phyloP scores from a whole-genome alignment of 2,888 invertebrate genomes.

The Cerastis rubricosa region DNA sequence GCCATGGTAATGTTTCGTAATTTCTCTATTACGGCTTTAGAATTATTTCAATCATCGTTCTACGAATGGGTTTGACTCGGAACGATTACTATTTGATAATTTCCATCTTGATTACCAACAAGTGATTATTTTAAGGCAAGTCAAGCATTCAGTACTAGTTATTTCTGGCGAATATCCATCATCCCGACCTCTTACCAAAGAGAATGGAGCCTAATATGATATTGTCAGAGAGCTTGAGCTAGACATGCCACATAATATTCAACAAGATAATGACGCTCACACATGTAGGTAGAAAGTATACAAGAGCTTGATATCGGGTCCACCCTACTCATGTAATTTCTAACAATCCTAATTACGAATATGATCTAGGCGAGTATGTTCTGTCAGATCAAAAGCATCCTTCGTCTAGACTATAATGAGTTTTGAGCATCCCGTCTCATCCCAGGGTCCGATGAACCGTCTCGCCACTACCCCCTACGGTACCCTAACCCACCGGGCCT shows the following conservation, averaged over 20 bases:
- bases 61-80: conserved; percentile 17
- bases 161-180: conserved; percentile 14
- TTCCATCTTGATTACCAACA: conserved; percentile 3
- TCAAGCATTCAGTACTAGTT: neutral
- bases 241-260: conserved; percentile 11
- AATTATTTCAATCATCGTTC: conserved; percentile 11
- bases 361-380: conserved; percentile 39
- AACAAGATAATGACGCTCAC: conserved; percentile 20
- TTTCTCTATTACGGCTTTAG: conserved; percentile 6
- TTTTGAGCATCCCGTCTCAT: conserved; percentile 69
- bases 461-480: conserved; percentile 73
- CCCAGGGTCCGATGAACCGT: conserved; percentile 85
- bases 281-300: conserved; percentile 1
- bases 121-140: neutral
- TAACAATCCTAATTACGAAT: conserved; percentile 46
- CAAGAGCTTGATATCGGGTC: conserved; percentile 1
- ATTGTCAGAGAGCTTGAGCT: conserved; percentile 11
- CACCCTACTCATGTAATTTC: conserved; percentile 25
- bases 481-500: conserved; percentile 56
- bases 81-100: conserved; percentile 11
- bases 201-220: conserved; percentile 5
- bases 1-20: neutral
- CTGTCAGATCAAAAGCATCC: conserved; percentile 61
- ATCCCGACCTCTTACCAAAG: neutral
- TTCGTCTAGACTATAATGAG: conserved; percentile 80